Evolutionary conservation across 2,797 vertebrate species (phyloP), one percentile per base, ranked within the genome.

Genomic region (Microctenopoma lineatum): DNA sequence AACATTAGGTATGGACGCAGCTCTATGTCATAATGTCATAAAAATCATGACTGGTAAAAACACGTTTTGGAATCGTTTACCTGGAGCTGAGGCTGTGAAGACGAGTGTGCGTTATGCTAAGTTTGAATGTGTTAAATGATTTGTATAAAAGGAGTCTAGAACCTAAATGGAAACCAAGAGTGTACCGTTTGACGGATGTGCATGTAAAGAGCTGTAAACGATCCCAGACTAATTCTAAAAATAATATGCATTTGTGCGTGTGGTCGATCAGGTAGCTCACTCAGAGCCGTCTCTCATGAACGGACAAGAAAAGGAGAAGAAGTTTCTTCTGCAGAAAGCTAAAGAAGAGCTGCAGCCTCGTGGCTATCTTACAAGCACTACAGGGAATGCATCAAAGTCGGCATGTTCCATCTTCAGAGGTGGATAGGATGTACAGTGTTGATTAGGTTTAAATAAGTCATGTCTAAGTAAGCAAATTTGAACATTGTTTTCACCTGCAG

Each of bases 191-290:
- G 16, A 39, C 29, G n/a, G 12, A 14, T 32, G 29, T 32, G 29
- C 4, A 32, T 32, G 29, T 32, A 32, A 34, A 8, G 32, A 34
- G 32, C 7, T 34, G 32, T 34, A 34, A 39, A 15, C 46, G 10
- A n/a, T 47, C 27, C 25, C 36, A 18, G 47, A 21, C 51, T 66
- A 27, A n/a, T 62, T 48, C 10, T 27, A 38, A 68, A 5, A 47
- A 58, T 60, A 57, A 65, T 61, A 39, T 59, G 1, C 7, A 7
- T 45, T 51, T 51, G 55, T 70, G 53, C 21, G 21, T 21, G 58
- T 21, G 64, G 39, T 12, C 4, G 2, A 39, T 48, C 26, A 0
- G 32, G n/a, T 54, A 13, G 45, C 60, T 57, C 39, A 26, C 27
- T 65, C 32, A 4, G 7, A 12, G 53, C 21, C 55, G 18, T 65